A percentile compares a stretch with the other conserved stretches of the same genome.
Evolutionary conservation across 2,888 invertebrate species (phyloP).

Genomic region (Psylliodes chrysocephalus): DNA sequence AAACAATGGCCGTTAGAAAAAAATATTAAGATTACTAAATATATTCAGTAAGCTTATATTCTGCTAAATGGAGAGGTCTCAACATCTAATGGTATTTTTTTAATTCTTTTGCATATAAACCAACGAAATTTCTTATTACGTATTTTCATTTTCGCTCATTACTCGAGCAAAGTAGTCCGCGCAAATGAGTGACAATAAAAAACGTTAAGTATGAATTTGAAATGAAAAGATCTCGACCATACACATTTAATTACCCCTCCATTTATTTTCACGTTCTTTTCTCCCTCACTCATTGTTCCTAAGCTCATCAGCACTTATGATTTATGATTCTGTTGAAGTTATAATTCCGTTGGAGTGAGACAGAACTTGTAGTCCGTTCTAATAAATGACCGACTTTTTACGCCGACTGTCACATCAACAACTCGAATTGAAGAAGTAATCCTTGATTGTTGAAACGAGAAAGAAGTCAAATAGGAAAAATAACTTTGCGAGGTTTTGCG

Average conservation of each 20-base stretch:
- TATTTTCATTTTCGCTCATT: conserved; percentile 4
- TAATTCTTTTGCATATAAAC: too few relatives aligned
- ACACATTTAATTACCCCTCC: conserved; percentile 31
- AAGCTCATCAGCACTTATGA: conserved; percentile 42
- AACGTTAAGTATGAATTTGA: conserved; percentile 29
- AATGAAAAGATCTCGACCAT: conserved; percentile 30
- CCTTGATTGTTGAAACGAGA: conserved; percentile 34
- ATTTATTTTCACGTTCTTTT: conserved; percentile 30
- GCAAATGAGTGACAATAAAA: conserved; percentile 27
- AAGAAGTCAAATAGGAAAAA: conserved; percentile 27
- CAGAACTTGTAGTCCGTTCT: conserved; percentile 37
- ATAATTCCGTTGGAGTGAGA: conserved; percentile 42
- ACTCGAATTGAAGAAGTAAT: conserved; percentile 48
- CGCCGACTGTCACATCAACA: conserved; percentile 46
- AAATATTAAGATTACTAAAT: too few relatives aligned
- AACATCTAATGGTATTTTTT: too few relatives aligned
- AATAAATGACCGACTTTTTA: conserved; percentile 43
- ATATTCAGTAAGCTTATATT: too few relatives aligned
- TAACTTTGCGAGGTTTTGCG: conserved; percentile 15
- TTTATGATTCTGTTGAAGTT: conserved; percentile 46
- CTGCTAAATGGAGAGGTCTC: too few relatives aligned
- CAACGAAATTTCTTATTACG: not conserved
- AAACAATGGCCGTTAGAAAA: too few relatives aligned
- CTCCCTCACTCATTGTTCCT: conserved; percentile 29
- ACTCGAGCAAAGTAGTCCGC: not conserved